Evolutionary conservation across 2,797 vertebrate species (phyloP).

Genomic region (Squalus acanthias): DNA sequence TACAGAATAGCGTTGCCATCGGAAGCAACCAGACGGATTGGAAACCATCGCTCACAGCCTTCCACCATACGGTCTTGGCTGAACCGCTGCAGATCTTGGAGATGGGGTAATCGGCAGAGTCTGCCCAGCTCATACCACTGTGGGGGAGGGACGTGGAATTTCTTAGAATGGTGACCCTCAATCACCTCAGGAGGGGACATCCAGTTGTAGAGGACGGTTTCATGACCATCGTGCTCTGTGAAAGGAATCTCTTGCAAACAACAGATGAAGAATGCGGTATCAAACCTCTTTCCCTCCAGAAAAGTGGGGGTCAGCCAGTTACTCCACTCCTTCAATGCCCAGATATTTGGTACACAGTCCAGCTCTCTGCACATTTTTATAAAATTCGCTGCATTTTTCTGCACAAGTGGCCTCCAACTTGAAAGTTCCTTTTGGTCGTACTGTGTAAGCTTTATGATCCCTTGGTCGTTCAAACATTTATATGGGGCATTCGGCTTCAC

Average conservation of each 20-base stretch:
- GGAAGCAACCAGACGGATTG: slow-evolving; percentile 53
- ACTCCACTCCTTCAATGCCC: slow-evolving; percentile 82
- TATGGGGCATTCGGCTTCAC: slow-evolving; percentile 48
- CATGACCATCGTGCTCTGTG: slow-evolving; percentile 62
- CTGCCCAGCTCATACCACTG: slow-evolving; percentile 86
- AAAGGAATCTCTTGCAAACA: slow-evolving; percentile 64
- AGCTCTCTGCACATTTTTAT: slow-evolving; percentile 73
- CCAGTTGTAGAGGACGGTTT: slow-evolving; percentile 76
- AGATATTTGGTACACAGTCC: slow-evolving; percentile 79
- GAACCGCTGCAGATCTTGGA: slow-evolving; percentile 69
- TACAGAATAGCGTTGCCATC: slow-evolving; percentile 56
- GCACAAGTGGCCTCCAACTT: slow-evolving; percentile 72
- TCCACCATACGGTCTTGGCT: slow-evolving; percentile 59
- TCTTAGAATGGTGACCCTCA: slow-evolving; percentile 53
- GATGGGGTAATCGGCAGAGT: slow-evolving; percentile 61
- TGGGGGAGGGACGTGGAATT: slow-evolving; percentile 72
- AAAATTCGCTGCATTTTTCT: slow-evolving; percentile 66
- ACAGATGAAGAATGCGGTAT: slow-evolving; percentile 82
- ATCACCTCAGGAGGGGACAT: slow-evolving; percentile 69
- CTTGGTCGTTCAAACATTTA: slow-evolving; percentile 41
- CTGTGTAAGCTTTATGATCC: neutral
- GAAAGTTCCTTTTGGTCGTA: slow-evolving; percentile 49
- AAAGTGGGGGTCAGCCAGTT: slow-evolving; percentile 77
- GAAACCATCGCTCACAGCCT: slow-evolving; percentile 72
- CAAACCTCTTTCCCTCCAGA: slow-evolving; percentile 59